phyloP scores from a whole-genome alignment of 2,888 invertebrate species.

The Panorpa germanica region DNA sequence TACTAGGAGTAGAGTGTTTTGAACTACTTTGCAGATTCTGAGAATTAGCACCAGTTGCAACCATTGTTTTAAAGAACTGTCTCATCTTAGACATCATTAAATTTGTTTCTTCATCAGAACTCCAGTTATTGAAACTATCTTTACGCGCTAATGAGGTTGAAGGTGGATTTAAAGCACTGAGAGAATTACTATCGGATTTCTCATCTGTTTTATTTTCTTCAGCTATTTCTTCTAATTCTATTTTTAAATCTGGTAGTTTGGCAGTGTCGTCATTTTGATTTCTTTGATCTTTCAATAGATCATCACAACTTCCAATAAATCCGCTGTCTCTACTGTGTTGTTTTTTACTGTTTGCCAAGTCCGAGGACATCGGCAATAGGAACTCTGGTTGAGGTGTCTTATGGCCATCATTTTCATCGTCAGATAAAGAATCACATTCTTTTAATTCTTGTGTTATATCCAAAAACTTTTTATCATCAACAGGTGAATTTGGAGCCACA shows the following conservation, averaged over 20 bases:
- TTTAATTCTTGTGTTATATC: conserved; percentile 41
- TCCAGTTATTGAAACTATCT: conserved; percentile 88
- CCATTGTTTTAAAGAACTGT: conserved; percentile 80
- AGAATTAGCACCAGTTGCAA: conserved; percentile 39
- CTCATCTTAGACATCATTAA: conserved; percentile 91
- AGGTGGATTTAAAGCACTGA: not conserved
- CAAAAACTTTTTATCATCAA: conserved; percentile 42
- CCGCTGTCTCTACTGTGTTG: conserved; percentile 76
- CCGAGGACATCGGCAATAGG: conserved; percentile 30
- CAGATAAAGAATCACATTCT: conserved; percentile 36
- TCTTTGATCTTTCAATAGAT: conserved; percentile 49
- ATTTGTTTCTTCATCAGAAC: conserved; percentile 85
- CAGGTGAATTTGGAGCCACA: conserved; percentile 29
- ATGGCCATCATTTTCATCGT: conserved; percentile 42
- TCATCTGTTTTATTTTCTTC: conserved; percentile 38
- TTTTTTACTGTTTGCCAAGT: conserved; percentile 45
- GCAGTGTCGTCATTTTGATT: conserved; percentile 26
- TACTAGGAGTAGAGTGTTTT: conserved; percentile 29
- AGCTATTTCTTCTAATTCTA: conserved; percentile 35
- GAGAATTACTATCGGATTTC: no score
- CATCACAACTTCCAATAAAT: conserved; percentile 76
- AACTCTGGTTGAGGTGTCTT: conserved; percentile 51
- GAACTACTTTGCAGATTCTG: conserved; percentile 20
- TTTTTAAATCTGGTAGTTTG: conserved; percentile 26
- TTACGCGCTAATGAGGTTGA: conserved; percentile 42